A percentile compares a stretch with the other conserved stretches of the same genome.
These are phyloP conservation scores for Latrodectus geometricus DNA, from an alignment of 1,140 invertebrate species.

Conservation along the genomic window DNA sequence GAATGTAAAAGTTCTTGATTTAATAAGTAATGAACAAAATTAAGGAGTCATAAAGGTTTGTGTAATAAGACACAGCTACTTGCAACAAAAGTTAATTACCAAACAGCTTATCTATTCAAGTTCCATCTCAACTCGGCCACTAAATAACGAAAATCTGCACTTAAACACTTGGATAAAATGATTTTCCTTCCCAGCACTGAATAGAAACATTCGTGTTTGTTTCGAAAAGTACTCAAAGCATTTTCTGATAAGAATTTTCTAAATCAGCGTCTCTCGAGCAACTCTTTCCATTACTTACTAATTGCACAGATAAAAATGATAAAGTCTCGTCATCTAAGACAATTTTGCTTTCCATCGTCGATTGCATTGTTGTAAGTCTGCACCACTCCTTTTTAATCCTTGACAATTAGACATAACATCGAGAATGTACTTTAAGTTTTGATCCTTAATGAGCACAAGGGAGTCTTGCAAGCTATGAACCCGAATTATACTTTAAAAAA, in stretches of 20 bases:
- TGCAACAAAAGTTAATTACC: slow-evolving; percentile 57
- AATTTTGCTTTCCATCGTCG: slow-evolving; percentile 14
- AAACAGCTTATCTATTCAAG: slow-evolving; percentile 55
- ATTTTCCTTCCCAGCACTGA: slow-evolving; percentile 44
- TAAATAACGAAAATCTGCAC: slow-evolving; percentile 54
- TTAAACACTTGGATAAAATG: slow-evolving; percentile 49
- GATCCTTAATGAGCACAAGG: slow-evolving; percentile 29
- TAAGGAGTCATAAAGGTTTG: slow-evolving; percentile 23
- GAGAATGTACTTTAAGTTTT: slow-evolving; percentile 28
- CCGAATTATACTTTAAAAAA: slow-evolving; percentile 1
- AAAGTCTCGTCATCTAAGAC: slow-evolving; percentile 46
- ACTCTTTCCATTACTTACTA: slow-evolving; percentile 22
- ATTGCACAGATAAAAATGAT: slow-evolving; percentile 55
- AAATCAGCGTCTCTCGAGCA: slow-evolving; percentile 24
- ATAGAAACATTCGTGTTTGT: not conserved
- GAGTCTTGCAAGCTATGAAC: not conserved
- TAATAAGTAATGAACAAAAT: slow-evolving; percentile 32
- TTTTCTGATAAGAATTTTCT: slow-evolving; percentile 35
- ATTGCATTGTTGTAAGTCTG: slow-evolving; percentile 10
- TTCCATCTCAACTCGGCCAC: slow-evolving; percentile 16
- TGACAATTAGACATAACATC: slow-evolving; percentile 47
- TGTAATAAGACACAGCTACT: not conserved
- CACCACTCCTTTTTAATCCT: slow-evolving; percentile 44
- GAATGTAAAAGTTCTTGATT: slow-evolving; percentile 20
- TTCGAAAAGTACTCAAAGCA: not conserved